phyloP scores from a whole-genome alignment of 2,797 vertebrate species.

The Sandelia bainsii region DNA sequence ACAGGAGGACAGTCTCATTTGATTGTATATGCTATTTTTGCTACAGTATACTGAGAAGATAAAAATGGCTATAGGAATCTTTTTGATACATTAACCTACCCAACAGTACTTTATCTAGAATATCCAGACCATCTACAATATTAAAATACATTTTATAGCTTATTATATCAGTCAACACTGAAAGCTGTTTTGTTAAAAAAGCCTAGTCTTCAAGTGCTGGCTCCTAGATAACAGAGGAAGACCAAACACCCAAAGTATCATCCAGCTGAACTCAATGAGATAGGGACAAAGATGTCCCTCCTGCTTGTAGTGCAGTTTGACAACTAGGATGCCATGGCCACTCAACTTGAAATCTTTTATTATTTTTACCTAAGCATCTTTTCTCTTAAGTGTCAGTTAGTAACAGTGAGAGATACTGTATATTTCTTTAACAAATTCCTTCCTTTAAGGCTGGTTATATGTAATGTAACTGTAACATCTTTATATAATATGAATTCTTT shows the following conservation, averaged over 20 bases:
- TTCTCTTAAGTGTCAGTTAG: background rate
- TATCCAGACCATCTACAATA: too few relatives aligned
- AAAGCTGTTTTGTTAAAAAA: too few relatives aligned
- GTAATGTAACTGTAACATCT: background rate
- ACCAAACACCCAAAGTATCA: background rate
- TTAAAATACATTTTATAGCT: too few relatives aligned
- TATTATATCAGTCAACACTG: too few relatives aligned
- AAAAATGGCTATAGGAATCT: too few relatives aligned
- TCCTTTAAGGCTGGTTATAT: background rate
- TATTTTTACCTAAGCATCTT: background rate
- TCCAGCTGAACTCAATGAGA: slow-evolving; percentile 2
- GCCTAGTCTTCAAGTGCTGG: too few relatives aligned
- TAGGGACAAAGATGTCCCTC: slow-evolving; percentile 7
- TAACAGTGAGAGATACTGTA: background rate
- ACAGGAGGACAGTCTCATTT: too few relatives aligned
- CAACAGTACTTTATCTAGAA: too few relatives aligned
- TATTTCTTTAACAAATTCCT: background rate
- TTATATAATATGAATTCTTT: slow-evolving; percentile 2
- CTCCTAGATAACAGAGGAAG: background rate
- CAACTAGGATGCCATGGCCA: slow-evolving; percentile 15
- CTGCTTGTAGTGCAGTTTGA: slow-evolving; percentile 11
- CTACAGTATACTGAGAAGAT: too few relatives aligned
- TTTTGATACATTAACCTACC: too few relatives aligned
- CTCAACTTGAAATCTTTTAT: slow-evolving; percentile 17
- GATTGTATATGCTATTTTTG: too few relatives aligned